Base-by-base conservation (phyloP, 2,797 vertebrate species). In the Molossus molossus region DNA sequence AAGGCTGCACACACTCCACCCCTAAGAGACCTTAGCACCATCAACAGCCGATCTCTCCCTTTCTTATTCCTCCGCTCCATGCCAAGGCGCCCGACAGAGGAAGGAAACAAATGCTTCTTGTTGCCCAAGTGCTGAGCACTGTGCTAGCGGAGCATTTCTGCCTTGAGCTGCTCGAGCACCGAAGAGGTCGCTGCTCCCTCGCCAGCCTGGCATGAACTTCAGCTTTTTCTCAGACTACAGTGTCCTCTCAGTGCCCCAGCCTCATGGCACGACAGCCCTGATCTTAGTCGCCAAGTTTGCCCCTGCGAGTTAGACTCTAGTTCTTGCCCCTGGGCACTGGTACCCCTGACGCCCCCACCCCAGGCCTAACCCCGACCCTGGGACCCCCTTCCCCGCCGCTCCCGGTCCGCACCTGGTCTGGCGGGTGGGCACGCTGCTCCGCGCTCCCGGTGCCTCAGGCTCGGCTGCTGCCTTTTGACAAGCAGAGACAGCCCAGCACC, bases 401-500 rank as follows among this genome's bases (percentile, higher is more conserved):
- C 88, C 82, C 2, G 60, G 21, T 94, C 62, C 96, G 75, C 97
- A 98, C 97, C 97, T 98, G 97, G 87, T 95, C 67, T 27, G 67
- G 82, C 45, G 1, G 67, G 67, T 85, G 92, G 86, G 94, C 94
- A 58, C 81, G 94, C 87, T n/a, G 94, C 86, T 91, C 79, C 6
- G 95, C 76, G 88, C 62, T 97, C 92, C 75, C 15, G 33, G 90
- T 21, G 77, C 65, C 87, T 57, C 1, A 13, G 48, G 60, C 72
- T 90, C 73, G 0, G 95, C 94, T 1, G 83, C 93, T 33, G 96
- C 96, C 89, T 98, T 98, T 98, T 98, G 97, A 98, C 97, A 98
- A 90, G 97, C 76, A 91, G 94, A 79, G 94, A 58, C 97, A n/a
- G 45, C 96, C 94, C 90, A 72, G 96, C 97, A 94, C 97, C 96